These are phyloP conservation scores for Argyra leucocephala DNA, from an alignment of 2,888 invertebrate genomes.

Conservation along the genomic window DNA sequence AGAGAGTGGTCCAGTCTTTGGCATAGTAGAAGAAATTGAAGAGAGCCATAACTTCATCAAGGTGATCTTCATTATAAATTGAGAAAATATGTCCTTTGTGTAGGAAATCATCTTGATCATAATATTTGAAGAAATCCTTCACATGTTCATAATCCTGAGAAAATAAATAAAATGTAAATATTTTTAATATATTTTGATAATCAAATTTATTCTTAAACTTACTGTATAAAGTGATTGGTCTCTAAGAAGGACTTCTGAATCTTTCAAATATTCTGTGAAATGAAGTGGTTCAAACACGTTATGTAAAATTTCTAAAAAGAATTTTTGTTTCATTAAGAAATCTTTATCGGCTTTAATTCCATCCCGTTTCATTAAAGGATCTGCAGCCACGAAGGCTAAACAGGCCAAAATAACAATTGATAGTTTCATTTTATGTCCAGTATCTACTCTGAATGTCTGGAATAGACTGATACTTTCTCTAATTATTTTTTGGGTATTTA, in stretches of 20 bases:
- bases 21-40: slow-evolving; percentile 52
- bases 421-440: not conserved
- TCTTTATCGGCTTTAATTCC: slow-evolving; percentile 28
- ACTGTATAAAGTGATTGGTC: not conserved
- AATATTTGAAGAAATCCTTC: not conserved
- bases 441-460: not conserved
- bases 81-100: slow-evolving; percentile 1
- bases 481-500: not conserved
- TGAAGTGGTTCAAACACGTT: slow-evolving; percentile 28
- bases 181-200: not conserved
- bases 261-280: not conserved
- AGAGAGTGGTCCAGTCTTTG: slow-evolving; percentile 53
- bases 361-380: not conserved
- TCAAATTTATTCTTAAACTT: slow-evolving; percentile 1
- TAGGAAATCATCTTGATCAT: not conserved
- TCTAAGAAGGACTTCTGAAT: not conserved
- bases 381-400: not conserved
- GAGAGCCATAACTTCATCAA: slow-evolving; percentile 28
- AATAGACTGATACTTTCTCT: not conserved
- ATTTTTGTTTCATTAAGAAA: slow-evolving; percentile 33
- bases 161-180: not conserved
- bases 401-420: slow-evolving; percentile 4
- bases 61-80: slow-evolving; percentile 1
- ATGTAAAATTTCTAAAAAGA: slow-evolving; percentile 32
- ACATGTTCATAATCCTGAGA: not conserved